A percentile compares a stretch with the other conserved stretches of the same genome.
phyloP scores from a whole-genome alignment of 2,888 invertebrate genomes.

The Euzetes globulus region DNA sequence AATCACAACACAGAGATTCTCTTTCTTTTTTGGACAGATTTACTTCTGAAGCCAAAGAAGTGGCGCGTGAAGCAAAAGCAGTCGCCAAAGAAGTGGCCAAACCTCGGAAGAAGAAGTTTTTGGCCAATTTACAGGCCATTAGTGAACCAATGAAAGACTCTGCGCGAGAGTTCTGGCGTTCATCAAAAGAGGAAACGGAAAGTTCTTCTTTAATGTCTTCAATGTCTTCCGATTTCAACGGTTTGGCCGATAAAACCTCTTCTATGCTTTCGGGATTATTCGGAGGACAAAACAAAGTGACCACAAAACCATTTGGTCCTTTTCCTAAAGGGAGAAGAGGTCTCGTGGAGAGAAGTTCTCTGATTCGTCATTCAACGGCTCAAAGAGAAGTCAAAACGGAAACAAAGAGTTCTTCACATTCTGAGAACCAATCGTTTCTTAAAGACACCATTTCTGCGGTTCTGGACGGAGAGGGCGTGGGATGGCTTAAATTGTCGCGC shows the following conservation, averaged over 20 bases:
- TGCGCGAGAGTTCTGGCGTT: background rate
- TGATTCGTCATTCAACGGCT: constrained; percentile 63
- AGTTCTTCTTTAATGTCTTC: constrained; percentile 66
- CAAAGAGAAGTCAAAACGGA: too few relatives aligned
- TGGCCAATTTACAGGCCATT: constrained; percentile 48
- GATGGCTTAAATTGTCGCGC: constrained; percentile 88
- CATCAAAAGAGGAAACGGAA: constrained; percentile 36
- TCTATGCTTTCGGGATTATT: constrained; percentile 92
- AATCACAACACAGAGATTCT: constrained; percentile 36
- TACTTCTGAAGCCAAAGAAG: constrained; percentile 69
- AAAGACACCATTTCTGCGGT: constrained; percentile 81
- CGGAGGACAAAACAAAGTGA: constrained; percentile 51
- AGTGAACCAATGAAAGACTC: constrained; percentile 46
- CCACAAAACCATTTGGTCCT: constrained; percentile 57
- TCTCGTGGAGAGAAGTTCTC: constrained; percentile 76
- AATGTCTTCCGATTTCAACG: constrained; percentile 88
- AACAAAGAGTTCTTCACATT: too few relatives aligned
- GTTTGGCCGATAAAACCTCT: constrained; percentile 81
- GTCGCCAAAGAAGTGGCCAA: constrained; percentile 85
- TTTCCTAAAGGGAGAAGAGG: constrained; percentile 68
- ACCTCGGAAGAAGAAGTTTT: constrained; percentile 56
- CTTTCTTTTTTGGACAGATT: constrained; percentile 34
- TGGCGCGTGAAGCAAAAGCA: constrained; percentile 76
- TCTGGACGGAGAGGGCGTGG: constrained; percentile 84
- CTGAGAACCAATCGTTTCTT: constrained; percentile 85